These are phyloP conservation scores for Popillia japonica DNA, from an alignment of 1,140 invertebrate species.

Conservation along the genomic window DNA sequence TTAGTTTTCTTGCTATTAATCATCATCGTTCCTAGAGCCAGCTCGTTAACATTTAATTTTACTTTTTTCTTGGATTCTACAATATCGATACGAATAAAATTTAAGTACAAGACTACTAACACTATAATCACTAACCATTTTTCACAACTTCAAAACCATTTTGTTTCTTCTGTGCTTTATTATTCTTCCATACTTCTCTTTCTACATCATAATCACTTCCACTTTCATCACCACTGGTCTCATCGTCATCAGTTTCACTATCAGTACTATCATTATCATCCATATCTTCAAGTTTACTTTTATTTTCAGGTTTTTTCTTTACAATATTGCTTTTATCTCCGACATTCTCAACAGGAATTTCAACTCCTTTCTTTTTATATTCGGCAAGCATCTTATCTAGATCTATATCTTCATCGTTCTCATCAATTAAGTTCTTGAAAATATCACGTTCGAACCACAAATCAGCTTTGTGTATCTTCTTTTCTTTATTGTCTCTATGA, in stretches of 20 bases:
- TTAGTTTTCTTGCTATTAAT: slow-evolving; percentile 85
- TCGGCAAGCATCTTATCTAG: slow-evolving; percentile 79
- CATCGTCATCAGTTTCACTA: slow-evolving; percentile 46
- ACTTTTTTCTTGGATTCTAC: neutral
- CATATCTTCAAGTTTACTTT: slow-evolving; percentile 43
- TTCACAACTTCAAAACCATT: slow-evolving; percentile 75
- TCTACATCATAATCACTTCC: slow-evolving; percentile 73
- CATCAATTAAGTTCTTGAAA: slow-evolving; percentile 85
- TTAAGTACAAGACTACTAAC: slow-evolving; percentile 34
- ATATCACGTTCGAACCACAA: slow-evolving; percentile 91
- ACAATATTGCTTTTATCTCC: slow-evolving; percentile 44
- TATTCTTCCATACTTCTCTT: slow-evolving; percentile 55
- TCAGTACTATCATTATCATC: slow-evolving; percentile 28
- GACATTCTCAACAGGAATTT: slow-evolving; percentile 18
- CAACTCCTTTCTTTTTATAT: slow-evolving; percentile 75
- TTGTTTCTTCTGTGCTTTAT: slow-evolving; percentile 56
- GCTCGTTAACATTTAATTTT: slow-evolving; percentile 83
- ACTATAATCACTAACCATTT: slow-evolving; percentile 62
- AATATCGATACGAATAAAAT: slow-evolving; percentile 10
- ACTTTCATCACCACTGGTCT: slow-evolving; percentile 52
- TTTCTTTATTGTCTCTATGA: slow-evolving; percentile 74
- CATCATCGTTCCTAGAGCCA: slow-evolving; percentile 88
- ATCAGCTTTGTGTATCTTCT: slow-evolving; percentile 78
- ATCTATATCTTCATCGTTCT: slow-evolving; percentile 87
- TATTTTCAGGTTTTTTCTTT: slow-evolving; percentile 46